Percentiles rank a stretch among this genome's conserved stretches.
phyloP scores from a whole-genome alignment of 2,797 vertebrate genomes.

The Petrocephalus sullivani region DNA sequence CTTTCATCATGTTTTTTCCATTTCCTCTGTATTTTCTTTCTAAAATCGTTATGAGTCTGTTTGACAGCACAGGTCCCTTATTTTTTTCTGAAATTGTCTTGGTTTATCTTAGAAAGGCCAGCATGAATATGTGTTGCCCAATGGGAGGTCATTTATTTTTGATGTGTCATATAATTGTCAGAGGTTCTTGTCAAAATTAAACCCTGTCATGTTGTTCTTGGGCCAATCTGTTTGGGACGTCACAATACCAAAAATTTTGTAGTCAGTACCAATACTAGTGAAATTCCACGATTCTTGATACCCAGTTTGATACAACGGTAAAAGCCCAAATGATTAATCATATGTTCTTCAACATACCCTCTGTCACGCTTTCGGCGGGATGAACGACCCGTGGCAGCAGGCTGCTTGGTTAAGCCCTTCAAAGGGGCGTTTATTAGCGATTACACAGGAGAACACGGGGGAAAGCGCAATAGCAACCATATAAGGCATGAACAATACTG shows the following conservation, averaged over 20 bases:
- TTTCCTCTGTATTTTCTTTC: neutral
- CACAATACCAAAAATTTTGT: neutral
- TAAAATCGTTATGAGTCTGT: neutral
- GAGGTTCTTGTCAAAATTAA: neutral
- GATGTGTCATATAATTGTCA: neutral
- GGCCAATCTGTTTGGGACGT: neutral
- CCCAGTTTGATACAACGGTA: neutral
- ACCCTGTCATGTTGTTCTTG: neutral
- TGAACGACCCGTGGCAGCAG: too few species aligned
- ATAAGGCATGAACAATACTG: too few species aligned
- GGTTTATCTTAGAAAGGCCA: neutral
- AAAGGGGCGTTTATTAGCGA: too few species aligned
- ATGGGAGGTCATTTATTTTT: slow-evolving; percentile 1
- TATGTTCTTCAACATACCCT: neutral
- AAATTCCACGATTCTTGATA: neutral
- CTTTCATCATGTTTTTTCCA: neutral
- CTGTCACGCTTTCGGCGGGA: too few species aligned
- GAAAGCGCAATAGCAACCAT: too few species aligned
- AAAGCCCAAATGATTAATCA: neutral
- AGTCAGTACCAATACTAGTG: neutral
- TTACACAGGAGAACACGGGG: too few species aligned
- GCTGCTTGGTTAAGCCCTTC: too few species aligned
- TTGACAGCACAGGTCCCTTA: neutral
- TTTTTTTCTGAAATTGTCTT: neutral
- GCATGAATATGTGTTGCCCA: neutral